A percentile compares a stretch with the other conserved stretches of the same genome.
Evolutionary conservation across 2,113 vertebrate genomes (phyloP).

Genomic region (Hippoglossus stenolepis): DNA sequence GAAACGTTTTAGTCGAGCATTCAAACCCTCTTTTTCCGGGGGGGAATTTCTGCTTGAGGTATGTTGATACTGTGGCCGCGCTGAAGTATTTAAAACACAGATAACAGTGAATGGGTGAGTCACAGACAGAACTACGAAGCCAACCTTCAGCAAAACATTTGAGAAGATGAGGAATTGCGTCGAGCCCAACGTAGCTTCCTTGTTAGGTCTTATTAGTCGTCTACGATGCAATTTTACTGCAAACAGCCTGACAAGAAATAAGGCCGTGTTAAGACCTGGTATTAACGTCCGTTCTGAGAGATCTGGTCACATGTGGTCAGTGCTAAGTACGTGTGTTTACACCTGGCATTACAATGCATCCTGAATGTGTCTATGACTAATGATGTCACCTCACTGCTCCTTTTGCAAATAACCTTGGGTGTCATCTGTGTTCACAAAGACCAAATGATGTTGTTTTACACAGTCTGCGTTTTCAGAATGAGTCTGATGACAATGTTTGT

Average conservation of each 20-base stretch:
- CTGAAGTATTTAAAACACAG: background rate
- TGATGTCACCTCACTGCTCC: no score
- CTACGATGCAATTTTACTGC: background rate
- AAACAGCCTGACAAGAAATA: slow-evolving; percentile 15
- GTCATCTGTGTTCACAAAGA: no score
- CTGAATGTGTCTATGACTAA: no score
- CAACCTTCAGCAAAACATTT: background rate
- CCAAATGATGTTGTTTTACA: no score
- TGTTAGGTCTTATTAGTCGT: slow-evolving; percentile 53
- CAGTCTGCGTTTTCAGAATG: no score
- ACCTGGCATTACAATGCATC: no score
- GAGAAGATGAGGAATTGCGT: background rate
- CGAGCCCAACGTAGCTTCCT: slow-evolving; percentile 9
- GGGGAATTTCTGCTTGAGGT: background rate
- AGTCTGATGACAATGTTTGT: no score
- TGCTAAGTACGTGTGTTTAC: no score
- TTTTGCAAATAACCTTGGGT: no score
- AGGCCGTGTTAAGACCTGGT: background rate
- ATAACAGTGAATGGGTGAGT: slow-evolving; percentile 17
- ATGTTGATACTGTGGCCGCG: slow-evolving; percentile 15
- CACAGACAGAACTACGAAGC: background rate
- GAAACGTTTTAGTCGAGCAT: slow-evolving; percentile 33
- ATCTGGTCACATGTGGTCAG: no score
- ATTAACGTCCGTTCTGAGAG: background rate
- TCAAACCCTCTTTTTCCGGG: background rate